A percentile compares a stretch with the other conserved stretches of the same genome.
phyloP scores from a whole-genome alignment of 2,888 invertebrate species.

The Sussaba pulchella region DNA sequence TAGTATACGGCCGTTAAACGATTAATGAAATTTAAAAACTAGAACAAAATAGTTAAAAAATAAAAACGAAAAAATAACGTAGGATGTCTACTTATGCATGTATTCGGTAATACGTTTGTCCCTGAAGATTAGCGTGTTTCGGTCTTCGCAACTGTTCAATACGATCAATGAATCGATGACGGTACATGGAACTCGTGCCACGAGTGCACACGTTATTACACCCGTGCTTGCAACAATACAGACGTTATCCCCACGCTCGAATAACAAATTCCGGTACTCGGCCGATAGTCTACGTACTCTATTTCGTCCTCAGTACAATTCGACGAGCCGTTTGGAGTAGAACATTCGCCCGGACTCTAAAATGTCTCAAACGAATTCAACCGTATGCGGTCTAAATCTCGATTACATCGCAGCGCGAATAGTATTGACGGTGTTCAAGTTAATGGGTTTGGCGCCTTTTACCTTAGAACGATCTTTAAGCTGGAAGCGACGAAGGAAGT shows the following conservation, averaged over 20 bases:
- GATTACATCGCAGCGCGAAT: slow-evolving; percentile 1
- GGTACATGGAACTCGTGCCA: too few species aligned
- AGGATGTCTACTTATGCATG: too few species aligned
- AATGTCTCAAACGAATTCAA: neutral
- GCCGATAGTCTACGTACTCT: neutral
- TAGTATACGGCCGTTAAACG: too few species aligned
- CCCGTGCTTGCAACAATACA: too few species aligned
- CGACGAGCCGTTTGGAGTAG: neutral
- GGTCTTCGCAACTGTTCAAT: too few species aligned
- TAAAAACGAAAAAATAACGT: too few species aligned
- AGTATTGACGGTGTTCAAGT: slow-evolving; percentile 12
- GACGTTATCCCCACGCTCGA: neutral
- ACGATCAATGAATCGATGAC: too few species aligned
- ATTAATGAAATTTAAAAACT: too few species aligned
- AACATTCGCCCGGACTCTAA: neutral
- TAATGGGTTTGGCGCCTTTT: slow-evolving; percentile 31
- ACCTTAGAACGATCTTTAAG: neutral
- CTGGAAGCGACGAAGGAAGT: neutral
- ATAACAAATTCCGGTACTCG: neutral
- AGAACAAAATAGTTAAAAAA: too few species aligned
- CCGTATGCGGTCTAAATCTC: neutral
- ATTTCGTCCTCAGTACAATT: neutral
- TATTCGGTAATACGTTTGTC: too few species aligned
- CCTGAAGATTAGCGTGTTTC: too few species aligned
- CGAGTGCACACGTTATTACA: too few species aligned